phyloP scores from a whole-genome alignment of 2,797 vertebrate species.

The Pogoniulus pusillus region DNA sequence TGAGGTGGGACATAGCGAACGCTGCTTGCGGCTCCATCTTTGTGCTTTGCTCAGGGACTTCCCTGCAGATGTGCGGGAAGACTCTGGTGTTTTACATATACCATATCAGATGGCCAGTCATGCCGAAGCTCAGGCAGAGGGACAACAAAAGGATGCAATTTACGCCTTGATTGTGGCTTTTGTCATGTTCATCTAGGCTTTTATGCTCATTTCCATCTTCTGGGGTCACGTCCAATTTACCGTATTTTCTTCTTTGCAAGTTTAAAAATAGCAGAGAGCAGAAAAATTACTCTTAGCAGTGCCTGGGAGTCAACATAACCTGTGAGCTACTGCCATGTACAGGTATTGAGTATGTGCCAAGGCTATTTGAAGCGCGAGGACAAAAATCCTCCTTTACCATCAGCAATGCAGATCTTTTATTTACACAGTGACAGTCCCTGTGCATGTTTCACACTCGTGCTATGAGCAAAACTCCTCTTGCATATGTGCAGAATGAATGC shows the following conservation, averaged over 20 bases:
- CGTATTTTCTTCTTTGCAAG: conserved; percentile 49
- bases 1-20: background rate
- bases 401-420: conserved; percentile 49
- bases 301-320: conserved; percentile 2
- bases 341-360: background rate
- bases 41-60: background rate
- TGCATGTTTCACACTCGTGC: conserved; percentile 21
- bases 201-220: conserved; percentile 25
- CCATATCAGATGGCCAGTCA: background rate
- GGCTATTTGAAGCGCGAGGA: background rate
- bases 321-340: background rate
- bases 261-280: conserved; percentile 39
- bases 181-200: conserved; percentile 30
- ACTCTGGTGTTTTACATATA: background rate
- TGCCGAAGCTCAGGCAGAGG: conserved; percentile 14
- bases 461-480: conserved; percentile 14
- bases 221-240: conserved; percentile 43
- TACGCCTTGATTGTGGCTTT: conserved; percentile 62
- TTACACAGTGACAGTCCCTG: background rate
- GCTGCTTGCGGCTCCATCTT: background rate
- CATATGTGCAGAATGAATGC: conserved; percentile 21
- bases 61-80: background rate
- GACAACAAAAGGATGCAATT: conserved; percentile 47
- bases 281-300: background rate
- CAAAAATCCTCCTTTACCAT: conserved; percentile 14